phyloP scores from a whole-genome alignment of 2,113 vertebrate species.

The Gobio gobio region DNA sequence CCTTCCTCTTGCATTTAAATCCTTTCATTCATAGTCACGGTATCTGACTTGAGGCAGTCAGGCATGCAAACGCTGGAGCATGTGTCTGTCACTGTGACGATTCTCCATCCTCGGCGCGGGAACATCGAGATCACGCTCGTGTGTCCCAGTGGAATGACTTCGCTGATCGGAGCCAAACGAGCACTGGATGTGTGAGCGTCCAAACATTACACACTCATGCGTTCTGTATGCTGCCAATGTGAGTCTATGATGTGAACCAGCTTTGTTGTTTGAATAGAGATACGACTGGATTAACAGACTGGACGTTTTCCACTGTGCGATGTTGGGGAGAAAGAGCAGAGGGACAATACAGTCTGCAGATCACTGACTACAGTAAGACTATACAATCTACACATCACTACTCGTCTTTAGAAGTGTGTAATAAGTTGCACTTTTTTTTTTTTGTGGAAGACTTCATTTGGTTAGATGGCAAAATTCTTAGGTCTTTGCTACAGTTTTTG shows the following conservation, averaged over 20 bases:
- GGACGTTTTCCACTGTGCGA: conserved; percentile 96
- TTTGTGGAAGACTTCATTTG: no score
- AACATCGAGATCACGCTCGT: conserved; percentile 84
- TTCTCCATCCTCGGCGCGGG: conserved; percentile 87
- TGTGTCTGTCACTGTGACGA: conserved; percentile 86
- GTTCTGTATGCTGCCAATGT: background rate
- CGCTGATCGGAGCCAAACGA: conserved; percentile 85
- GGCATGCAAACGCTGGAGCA: conserved; percentile 95
- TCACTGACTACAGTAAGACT: conserved; percentile 85
- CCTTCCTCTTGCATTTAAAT: background rate
- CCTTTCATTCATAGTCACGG: conserved; percentile 76
- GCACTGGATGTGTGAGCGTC: conserved; percentile 84
- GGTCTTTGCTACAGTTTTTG: background rate
- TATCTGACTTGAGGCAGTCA: conserved; percentile 79
- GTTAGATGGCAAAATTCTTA: background rate
- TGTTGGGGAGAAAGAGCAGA: conserved; percentile 92
- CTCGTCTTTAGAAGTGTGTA: no score
- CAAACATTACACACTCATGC: background rate
- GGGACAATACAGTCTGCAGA: conserved; percentile 83
- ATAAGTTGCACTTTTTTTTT: no score
- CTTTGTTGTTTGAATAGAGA: conserved; percentile 72
- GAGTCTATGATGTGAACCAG: no score
- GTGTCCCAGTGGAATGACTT: conserved; percentile 93
- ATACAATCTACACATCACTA: background rate
- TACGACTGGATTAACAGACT: conserved; percentile 84